These are phyloP conservation scores for Papilio demoleus DNA, from an alignment of 2,888 invertebrate species.

Conservation along the genomic window DNA sequence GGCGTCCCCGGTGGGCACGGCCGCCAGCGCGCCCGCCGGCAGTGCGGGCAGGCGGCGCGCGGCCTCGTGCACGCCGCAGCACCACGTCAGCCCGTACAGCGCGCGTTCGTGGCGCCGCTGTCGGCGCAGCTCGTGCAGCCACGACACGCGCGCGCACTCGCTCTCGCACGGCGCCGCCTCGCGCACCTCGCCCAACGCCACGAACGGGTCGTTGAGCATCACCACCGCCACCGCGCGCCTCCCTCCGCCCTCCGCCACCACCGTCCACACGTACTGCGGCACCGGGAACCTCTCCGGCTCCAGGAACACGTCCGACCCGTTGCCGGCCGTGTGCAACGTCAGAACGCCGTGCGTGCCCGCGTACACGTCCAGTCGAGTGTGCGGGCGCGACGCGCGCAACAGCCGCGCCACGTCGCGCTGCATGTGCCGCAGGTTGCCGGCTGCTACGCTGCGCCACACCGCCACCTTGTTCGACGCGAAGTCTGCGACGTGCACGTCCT, in stretches of 20 bases:
- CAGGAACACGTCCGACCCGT: constrained; percentile 46
- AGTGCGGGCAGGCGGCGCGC: constrained; percentile 56
- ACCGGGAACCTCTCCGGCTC: constrained; percentile 66
- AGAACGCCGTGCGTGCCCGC: constrained; percentile 52
- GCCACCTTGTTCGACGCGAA: constrained; percentile 69
- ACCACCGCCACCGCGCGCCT: constrained; percentile 60
- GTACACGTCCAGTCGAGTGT: constrained; percentile 55
- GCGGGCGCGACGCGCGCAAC: constrained; percentile 45
- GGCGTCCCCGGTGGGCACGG: constrained; percentile 52
- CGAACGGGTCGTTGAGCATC: constrained; percentile 74
- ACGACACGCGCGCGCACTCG: constrained; percentile 61
- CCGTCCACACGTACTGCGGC: constrained; percentile 72
- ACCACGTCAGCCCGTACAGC: constrained; percentile 69
- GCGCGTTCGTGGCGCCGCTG: constrained; percentile 70
- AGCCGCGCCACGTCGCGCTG: constrained; percentile 64
- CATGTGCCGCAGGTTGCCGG: constrained; percentile 66
- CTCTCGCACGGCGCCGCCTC: constrained; percentile 73
- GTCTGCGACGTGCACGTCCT: constrained; percentile 65
- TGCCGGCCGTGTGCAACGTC: constrained; percentile 48
- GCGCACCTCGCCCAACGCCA: constrained; percentile 73
- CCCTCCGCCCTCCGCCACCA: constrained; percentile 53
- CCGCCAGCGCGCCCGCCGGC: constrained; percentile 51
- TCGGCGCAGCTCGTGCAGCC: constrained; percentile 62
- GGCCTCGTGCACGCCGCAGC: constrained; percentile 65
- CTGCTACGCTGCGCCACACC: constrained; percentile 68